Percentiles rank a stretch among this genome's conserved stretches.
These are phyloP conservation scores for Amblyjoppa fuscipennis DNA, from an alignment of 2,888 invertebrate species.

Conservation along the genomic window DNA sequence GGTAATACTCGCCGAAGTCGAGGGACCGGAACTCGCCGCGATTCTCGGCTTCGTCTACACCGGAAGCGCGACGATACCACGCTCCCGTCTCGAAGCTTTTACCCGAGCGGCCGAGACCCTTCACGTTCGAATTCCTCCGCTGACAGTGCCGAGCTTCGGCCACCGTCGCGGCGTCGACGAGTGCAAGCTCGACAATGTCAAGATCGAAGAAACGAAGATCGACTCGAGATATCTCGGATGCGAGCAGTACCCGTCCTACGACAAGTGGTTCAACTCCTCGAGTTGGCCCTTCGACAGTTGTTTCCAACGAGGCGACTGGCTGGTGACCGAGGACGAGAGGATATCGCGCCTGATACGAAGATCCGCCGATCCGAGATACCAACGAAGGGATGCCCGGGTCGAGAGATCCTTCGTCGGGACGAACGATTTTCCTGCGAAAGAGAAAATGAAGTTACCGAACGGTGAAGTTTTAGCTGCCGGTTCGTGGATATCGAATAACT, in stretches of 20 bases:
- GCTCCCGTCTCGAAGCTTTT: slow-evolving; percentile 87
- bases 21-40: slow-evolving; percentile 88
- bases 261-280: slow-evolving; percentile 65
- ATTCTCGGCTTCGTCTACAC: slow-evolving; percentile 90
- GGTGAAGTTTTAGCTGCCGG: not conserved
- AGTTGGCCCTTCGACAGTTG: slow-evolving; percentile 53
- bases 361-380: slow-evolving; percentile 1
- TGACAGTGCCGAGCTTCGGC: slow-evolving; percentile 2
- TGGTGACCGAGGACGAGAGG: not conserved
- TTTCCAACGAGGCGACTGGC: slow-evolving; percentile 4
- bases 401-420: not conserved
- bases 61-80: slow-evolving; percentile 88
- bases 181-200: slow-evolving; percentile 75
- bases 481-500: not conserved
- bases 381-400: not conserved
- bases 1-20: slow-evolving; percentile 89
- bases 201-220: slow-evolving; percentile 72
- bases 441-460: not conserved
- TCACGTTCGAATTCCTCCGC: slow-evolving; percentile 78
- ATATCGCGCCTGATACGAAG: not conserved
- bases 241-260: slow-evolving; percentile 75
- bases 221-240: slow-evolving; percentile 75
- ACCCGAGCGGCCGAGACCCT: slow-evolving; percentile 86
- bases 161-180: slow-evolving; percentile 45
- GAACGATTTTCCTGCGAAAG: not conserved